phyloP scores from a whole-genome alignment of 37 sponge, comb jelly and placozoan species.

The Aphrocallistes beatrix region DNA sequence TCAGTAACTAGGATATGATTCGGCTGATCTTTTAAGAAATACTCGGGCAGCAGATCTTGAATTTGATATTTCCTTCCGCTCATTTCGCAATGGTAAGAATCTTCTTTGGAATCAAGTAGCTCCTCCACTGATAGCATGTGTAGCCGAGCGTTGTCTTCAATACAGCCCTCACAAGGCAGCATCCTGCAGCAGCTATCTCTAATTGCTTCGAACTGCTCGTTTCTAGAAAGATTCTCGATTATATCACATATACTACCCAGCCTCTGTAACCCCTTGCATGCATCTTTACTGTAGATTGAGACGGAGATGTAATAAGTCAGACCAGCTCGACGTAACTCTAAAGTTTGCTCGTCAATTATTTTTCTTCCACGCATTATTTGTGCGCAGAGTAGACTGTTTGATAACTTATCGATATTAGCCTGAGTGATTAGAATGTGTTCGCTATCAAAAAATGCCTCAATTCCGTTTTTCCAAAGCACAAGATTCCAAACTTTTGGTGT shows the following conservation, averaged over 20 bases:
- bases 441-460: neutral
- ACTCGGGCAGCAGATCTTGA: slow-evolving; percentile 7
- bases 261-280: neutral
- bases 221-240: neutral
- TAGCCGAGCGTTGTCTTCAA: neutral
- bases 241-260: neutral
- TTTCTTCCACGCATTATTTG: neutral
- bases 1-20: neutral
- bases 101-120: neutral
- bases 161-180: neutral
- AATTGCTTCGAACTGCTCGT: neutral
- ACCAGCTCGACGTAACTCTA: neutral
- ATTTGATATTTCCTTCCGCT: neutral
- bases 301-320: neutral
- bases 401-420: neutral
- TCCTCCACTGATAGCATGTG: slow-evolving; percentile 10
- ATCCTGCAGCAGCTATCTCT: neutral
- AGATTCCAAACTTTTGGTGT: neutral
- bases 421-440: neutral
- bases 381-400: neutral
- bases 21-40: neutral
- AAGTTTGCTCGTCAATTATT: neutral
- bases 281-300: neutral
- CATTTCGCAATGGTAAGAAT: neutral
- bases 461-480: neutral